These are phyloP conservation scores for Alouatta palliata DNA, from an alignment of 2,113 vertebrate species.

Conservation along the genomic window DNA sequence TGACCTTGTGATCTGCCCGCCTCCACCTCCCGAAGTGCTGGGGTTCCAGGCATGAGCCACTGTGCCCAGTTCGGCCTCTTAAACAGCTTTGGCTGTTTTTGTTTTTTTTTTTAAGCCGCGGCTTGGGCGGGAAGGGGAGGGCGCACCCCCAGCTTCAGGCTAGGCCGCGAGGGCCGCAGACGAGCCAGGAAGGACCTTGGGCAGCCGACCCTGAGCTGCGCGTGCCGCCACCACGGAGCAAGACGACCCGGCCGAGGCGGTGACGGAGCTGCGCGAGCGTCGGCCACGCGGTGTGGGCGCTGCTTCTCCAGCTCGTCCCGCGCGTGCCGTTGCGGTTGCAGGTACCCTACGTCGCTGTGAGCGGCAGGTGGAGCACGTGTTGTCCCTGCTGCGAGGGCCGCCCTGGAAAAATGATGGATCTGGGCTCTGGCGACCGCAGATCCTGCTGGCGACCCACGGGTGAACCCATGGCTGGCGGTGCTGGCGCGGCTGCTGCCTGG, in stretches of 20 bases:
- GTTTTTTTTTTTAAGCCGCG: no score
- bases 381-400: conserved; percentile 89
- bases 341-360: conserved; percentile 92
- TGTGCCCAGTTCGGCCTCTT: no score
- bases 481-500: no score
- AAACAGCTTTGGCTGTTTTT: no score
- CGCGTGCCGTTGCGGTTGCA: conserved; percentile 88
- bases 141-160: rapidly evolving
- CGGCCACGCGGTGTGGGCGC: conserved; percentile 90
- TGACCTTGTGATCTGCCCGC: no score
- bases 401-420: conserved; percentile 89
- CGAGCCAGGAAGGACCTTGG: rapidly evolving
- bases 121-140: not conserved
- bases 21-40: no score
- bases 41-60: no score
- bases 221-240: conserved; percentile 86
- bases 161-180: not conserved
- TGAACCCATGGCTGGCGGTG: conserved; percentile 97
- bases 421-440: conserved; percentile 95
- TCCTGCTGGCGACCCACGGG: conserved; percentile 91
- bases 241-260: conserved; percentile 81
- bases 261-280: no score
- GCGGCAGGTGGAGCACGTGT: conserved; percentile 88
- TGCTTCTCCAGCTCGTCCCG: conserved; percentile 88
- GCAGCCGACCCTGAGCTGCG: not conserved